Evolutionary conservation across 1,140 invertebrate species (phyloP), one percentile per base, ranked within the genome.

Genomic region (Hyles euphorbiae): DNA sequence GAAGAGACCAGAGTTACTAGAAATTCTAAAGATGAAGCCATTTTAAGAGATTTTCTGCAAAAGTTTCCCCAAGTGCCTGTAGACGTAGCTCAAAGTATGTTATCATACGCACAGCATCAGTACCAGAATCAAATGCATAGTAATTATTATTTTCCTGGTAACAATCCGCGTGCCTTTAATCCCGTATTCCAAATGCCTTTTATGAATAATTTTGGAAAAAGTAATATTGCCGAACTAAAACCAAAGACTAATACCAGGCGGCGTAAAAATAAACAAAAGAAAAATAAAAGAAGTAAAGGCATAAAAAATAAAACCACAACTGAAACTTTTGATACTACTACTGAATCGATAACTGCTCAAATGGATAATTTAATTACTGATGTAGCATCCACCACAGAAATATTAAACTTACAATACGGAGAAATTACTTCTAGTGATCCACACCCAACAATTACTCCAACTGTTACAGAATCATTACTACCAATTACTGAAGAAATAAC

Each of bases 181-280:
- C 64, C 76, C 56, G 52, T 72, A 22, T 74, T 69, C 61, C 73
- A 70, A 70, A 60, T 64, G 33, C 53, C 67, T 40, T 60, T 44
- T 2, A 10, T 44, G 11, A 33, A 11, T 48, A 65, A 58, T 32
- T 48, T 48, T 34, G 68, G 0, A 61, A 56, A 52, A 1, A 7
- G 6, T 60, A 8, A 57, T 52, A 11, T 54, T 33, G 63, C 11
- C 3, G 12, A 53, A 12, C 50, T 57, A 8, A 52, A 51, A 34
- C 68, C 65, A 7, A 61, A 46, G 11, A 43, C 9, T 6, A 68
- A 34, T 53, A 60, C 43, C 40, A 11, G 53, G 8, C 36, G 22
- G 22, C 53, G 22, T 44, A 54, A 54, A 54, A 34, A 44, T 10
- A 54, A 54, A 22, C 11, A 61, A 34, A 60, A 22, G 54, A 59